Evolutionary conservation across 2,113 vertebrate species (phyloP), one percentile per base, ranked within the genome.

Genomic region (Sturnus vulgaris): DNA sequence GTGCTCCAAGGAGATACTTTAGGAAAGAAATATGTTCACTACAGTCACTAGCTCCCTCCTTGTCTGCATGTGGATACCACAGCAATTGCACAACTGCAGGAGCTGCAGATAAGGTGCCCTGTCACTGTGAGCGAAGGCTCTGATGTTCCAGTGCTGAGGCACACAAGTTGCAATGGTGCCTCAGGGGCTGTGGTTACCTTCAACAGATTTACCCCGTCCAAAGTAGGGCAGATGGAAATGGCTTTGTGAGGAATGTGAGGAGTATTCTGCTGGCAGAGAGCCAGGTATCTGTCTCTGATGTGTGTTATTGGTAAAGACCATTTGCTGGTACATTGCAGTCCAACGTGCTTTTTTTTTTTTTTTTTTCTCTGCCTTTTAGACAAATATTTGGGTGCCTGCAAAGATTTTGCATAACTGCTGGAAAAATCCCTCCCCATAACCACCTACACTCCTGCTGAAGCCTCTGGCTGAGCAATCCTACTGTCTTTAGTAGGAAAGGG

Each of bases 11-110:
- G 75, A 53, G 57, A 28, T 63, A 61, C 39, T 77, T 88, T 73
- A 80, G 24, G 46, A 63, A 92, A 86, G 91, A 95, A 96, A 72
- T 86, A 78, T 59, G 42, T 82, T 91, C 53, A 9, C 57, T 92
- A 6, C 9, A 12, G 40, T 55, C 57, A 22, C 42, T 44, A 40
- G 66, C 12, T 71, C 28, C 22, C 35, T 53, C 73, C 83, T 71
- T 63, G 56, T 91, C 61, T 91, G 52, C 33, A 3, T 59, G 46
- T 30, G 60, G 46, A 57, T 50, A 50, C 50, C 50, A 35, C 8
- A 71, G 84, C 66, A 65, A 46, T 88, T 92, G 79, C 59, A 72
- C 71, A 80, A 79, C 14, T 59, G 63, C 66, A 87, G 39, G 59
- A 93, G 28, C 55, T 77, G 21, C 72, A 49, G 75, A 50, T 55